A percentile compares a stretch with the other conserved stretches of the same genome.
Evolutionary conservation across 2,888 invertebrate species (phyloP).

Genomic region (Beris chalybata): DNA sequence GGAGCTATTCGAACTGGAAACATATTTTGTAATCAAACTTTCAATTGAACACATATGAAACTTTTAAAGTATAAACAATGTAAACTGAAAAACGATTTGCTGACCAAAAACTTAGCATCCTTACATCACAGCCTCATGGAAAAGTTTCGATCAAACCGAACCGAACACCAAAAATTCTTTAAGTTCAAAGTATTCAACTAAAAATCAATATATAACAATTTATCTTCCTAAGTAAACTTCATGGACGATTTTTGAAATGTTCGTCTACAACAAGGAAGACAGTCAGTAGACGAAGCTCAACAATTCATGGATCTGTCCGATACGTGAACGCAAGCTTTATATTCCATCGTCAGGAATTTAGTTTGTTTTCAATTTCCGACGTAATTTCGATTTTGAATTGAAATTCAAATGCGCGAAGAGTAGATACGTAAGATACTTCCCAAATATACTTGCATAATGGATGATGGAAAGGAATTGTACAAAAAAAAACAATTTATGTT

Average conservation of each 20-base stretch:
- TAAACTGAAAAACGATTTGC: no score
- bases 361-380: slow-evolving; percentile 39
- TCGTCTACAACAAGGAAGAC: slow-evolving; percentile 1
- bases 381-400: slow-evolving; percentile 48
- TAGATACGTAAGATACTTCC: no score
- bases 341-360: slow-evolving; percentile 32
- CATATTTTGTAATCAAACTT: no score
- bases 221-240: slow-evolving; percentile 28
- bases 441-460: slow-evolving; percentile 5
- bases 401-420: slow-evolving; percentile 33
- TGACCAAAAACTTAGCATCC: no score
- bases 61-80: no score
- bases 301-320: slow-evolving; percentile 4
- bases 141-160: no score
- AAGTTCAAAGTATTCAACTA: background rate
- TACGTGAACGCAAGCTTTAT: slow-evolving; percentile 20
- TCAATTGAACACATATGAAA: no score
- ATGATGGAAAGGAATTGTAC: background rate
- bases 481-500: slow-evolving; percentile 69
- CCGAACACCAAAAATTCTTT: no score
- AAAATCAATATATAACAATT: slow-evolving; percentile 31
- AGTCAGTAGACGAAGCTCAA: background rate
- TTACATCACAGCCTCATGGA: no score
- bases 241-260: slow-evolving; percentile 18
- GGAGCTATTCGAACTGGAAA: no score